Evolutionary conservation across 2,113 vertebrate genomes (phyloP).

Genomic region (Pseudopipra pipra): DNA sequence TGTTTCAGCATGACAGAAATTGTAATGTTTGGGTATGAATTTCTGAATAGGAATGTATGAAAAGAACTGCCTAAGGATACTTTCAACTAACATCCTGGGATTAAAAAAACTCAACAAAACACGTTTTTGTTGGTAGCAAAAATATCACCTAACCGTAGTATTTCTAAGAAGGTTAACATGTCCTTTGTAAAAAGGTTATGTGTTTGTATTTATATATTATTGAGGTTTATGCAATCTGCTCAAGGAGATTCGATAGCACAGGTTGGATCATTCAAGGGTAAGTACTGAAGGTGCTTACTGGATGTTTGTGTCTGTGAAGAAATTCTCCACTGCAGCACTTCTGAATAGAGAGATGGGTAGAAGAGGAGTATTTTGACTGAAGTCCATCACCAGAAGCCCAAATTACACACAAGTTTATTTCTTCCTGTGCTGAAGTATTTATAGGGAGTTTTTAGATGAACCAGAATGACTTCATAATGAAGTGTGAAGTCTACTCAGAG

Average conservation of each 20-base stretch:
- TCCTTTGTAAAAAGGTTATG: not conserved
- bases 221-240: not conserved
- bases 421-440: not conserved
- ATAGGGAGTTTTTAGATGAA: not conserved
- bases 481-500: not conserved
- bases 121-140: not conserved
- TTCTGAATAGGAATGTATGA: not conserved
- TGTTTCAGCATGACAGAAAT: not conserved
- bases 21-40: not conserved
- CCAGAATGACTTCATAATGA: not conserved
- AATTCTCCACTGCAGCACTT: not conserved
- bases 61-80: not conserved
- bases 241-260: not conserved
- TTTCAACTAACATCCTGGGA: not conserved
- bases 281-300: not conserved
- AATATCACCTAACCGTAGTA: not conserved
- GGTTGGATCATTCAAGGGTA: not conserved
- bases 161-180: not conserved
- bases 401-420: not conserved
- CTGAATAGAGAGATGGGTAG: not conserved
- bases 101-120: not conserved
- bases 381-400: not conserved
- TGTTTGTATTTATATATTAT: not conserved
- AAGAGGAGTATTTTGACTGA: not conserved
- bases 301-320: not conserved